These are phyloP conservation scores for Myotis lucifugus DNA, from an alignment of 2,113 vertebrate genomes.

Conservation along the genomic window DNA sequence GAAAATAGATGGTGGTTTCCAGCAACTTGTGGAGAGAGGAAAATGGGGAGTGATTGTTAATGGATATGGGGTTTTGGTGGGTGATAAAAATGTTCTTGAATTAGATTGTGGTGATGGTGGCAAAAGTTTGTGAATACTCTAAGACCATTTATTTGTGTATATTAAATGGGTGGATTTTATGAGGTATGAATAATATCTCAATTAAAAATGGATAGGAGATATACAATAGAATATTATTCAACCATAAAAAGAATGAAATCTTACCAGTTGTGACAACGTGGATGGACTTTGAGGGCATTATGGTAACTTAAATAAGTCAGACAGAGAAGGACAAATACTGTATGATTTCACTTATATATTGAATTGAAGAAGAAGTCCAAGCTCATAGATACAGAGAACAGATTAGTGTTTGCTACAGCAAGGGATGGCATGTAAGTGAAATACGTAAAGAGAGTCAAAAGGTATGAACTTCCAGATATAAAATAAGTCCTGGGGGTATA, in stretches of 20 bases:
- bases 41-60: constrained; percentile 18
- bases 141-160: neutral
- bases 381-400: neutral
- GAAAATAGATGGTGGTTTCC: neutral
- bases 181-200: neutral
- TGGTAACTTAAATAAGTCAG: neutral
- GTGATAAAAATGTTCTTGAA: constrained; percentile 1
- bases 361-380: neutral
- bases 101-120: neutral
- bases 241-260: neutral
- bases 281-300: neutral
- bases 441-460: neutral
- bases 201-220: neutral
- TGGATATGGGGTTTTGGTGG: neutral
- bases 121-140: neutral
- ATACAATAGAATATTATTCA: neutral
- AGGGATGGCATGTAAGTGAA: neutral
- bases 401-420: neutral
- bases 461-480: neutral
- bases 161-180: neutral
- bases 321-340: neutral
- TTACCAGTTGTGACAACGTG: neutral
- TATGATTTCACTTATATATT: neutral
- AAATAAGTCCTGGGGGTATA: neutral
- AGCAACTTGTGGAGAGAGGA: neutral